Base-by-base conservation (phyloP, 2,888 invertebrate genomes). In the Chrysolina oricalcia region DNA sequence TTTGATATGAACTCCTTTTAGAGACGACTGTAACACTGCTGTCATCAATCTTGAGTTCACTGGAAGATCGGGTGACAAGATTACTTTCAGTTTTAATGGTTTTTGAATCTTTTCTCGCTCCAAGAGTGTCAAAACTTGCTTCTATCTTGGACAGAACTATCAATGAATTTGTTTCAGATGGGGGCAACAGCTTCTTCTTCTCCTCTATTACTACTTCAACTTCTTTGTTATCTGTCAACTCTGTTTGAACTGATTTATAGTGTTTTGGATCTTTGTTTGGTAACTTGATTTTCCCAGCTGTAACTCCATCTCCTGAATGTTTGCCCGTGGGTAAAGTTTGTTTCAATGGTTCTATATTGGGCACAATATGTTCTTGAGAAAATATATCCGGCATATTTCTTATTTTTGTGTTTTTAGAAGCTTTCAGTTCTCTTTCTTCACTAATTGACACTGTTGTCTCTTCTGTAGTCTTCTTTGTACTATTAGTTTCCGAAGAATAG, bases 381-480 rank as follows among this genome's bases (percentile, higher is more conserved):
- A 27, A 17, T 59, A 59, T 59, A 27, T 59, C 21, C 21, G 53
- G 53, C 53, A 53, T 53, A 19, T 53, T 53, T 5, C 53, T 53
- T 21, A 4, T 53, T 21, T 21, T 15, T 43, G 15, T 2, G 6
- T 15, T 19, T 53, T 53, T 13, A 53, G 6, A 3, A 13, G 17
- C 13, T 6, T 21, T 53, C 21, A 21, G 21, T 53, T 17, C 19
- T 53, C 9, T 21, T 17, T 53, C 53, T 53, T 21, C 53, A 2
- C 3, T 53, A 53, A 3, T 10, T 11, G 21, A 10, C 3, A 10
- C 53, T 21, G 13, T 21, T 23, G 5, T 3, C 8, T 21, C 21
- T 53, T 13, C 10, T 8, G 17, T 13, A 53, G 4, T 9, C 10
- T 2, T 11, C 53, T 53, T 19, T 11, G 19, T 13, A 5, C 11